Base-by-base conservation (phyloP, 2,888 invertebrate genomes). In the Aspidiotus destructor region DNA sequence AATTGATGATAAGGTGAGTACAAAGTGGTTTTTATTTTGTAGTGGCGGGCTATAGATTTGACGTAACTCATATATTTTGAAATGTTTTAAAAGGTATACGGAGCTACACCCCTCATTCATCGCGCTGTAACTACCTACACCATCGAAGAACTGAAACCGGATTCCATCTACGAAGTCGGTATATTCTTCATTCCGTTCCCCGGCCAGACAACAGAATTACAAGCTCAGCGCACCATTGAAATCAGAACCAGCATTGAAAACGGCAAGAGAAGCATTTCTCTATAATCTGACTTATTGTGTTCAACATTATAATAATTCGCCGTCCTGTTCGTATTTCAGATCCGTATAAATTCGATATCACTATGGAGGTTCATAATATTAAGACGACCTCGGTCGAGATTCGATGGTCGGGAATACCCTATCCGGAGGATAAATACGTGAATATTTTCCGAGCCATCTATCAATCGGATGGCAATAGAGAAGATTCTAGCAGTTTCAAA, bases 361-460 rank as follows among this genome's bases (percentile, higher is more conserved):
- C 81, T 8, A 83, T 93, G 5, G 88, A 88, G 73, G 86, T 88
- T 0, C 84, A 85, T 13, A 82, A 86, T 70, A 84, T 92, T 0
- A 89, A 89, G 72, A 82, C 89, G 0, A 85, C 85, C 64, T 86
- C 87, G 10, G 87, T 88, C 0, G 89, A 89, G 74, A 82, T 93
- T 8, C 82, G 83, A 7, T 92, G 92, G 90, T 84, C 81, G 62
- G 93, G 93, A 0, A 86, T 93, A 0, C 93, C 93, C 0, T 85
- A 88, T 73, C 93, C 93, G 0, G 88, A 91, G 71, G 92, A 92
- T 76, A 89, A 92, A 76, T 92, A 87, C 79, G 89, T 93, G 62
- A 88, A 92, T 73, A 90, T 93, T 74, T 92, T 89, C 79, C 83
- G 92, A 68, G 90, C 90, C 1, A 89, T 91, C 72, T 88, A 88